A percentile compares a stretch with the other conserved stretches of the same genome.
phyloP scores from a whole-genome alignment of 2,113 vertebrate genomes.

The Ailurus styani region DNA sequence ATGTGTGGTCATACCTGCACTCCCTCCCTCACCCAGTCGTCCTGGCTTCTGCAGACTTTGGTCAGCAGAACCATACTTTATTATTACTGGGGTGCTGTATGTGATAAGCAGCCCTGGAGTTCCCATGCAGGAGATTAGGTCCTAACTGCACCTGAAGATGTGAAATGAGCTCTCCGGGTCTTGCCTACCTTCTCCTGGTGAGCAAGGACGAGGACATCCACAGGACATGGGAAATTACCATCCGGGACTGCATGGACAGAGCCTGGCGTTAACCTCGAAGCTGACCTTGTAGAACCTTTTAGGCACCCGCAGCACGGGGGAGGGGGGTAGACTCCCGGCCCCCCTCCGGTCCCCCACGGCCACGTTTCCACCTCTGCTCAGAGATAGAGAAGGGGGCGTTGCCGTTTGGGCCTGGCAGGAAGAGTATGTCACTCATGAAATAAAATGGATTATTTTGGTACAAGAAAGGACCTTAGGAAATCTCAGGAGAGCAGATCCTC shows the following conservation, averaged over 20 bases:
- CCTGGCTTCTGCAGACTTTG: background rate
- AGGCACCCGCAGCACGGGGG: rapidly evolving
- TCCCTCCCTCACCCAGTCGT: background rate
- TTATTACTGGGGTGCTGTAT: background rate
- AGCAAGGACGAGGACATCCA: background rate
- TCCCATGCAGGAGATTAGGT: rapidly evolving
- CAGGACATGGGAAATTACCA: rapidly evolving
- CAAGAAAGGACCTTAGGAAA: background rate
- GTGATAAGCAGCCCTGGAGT: background rate
- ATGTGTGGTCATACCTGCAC: rapidly evolving
- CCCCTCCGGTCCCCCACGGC: background rate
- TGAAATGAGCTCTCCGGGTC: background rate
- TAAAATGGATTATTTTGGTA: background rate
- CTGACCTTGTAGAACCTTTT: rapidly evolving
- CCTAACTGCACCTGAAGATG: no score
- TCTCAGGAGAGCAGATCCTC: background rate
- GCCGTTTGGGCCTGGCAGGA: rapidly evolving
- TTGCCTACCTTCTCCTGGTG: rapidly evolving
- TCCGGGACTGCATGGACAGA: no score
- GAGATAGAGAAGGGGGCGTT: background rate
- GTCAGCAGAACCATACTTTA: background rate
- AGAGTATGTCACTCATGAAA: background rate
- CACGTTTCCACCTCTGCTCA: background rate
- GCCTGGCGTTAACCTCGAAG: background rate
- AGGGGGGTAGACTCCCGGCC: rapidly evolving